Evolutionary conservation across 2,797 vertebrate species (phyloP).

Genomic region (Apogon hyalosoma): DNA sequence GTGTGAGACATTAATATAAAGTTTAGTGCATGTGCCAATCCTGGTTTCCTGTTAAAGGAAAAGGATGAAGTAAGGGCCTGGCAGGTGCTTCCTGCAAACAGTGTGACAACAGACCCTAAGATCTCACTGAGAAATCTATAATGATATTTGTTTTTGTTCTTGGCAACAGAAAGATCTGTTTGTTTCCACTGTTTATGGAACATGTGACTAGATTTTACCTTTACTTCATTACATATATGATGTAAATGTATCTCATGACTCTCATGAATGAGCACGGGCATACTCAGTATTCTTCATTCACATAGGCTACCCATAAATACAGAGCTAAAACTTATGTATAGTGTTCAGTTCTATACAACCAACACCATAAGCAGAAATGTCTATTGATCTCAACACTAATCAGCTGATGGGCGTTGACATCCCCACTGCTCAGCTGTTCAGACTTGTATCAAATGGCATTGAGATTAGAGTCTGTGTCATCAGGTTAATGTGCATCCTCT

Average conservation of each 20-base stretch:
- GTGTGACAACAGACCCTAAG: conserved; percentile 3
- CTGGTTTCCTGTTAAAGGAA: conserved; percentile 67
- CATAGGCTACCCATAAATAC: background rate
- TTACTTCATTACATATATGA: background rate
- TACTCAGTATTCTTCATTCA: conserved; percentile 11
- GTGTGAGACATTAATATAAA: background rate
- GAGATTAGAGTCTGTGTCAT: conserved; percentile 5
- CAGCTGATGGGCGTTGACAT: too few species aligned
- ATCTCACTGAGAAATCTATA: background rate
- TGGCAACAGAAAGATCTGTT: conserved; percentile 2
- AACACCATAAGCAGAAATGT: background rate
- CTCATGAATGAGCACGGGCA: background rate
- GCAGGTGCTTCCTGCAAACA: conserved; percentile 69
- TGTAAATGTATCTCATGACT: background rate
- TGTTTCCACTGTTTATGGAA: background rate
- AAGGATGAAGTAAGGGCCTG: conserved; percentile 27
- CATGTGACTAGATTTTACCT: background rate
- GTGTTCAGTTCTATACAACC: background rate
- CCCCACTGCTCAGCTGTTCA: too few species aligned
- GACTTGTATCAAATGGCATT: too few species aligned
- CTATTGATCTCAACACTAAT: background rate
- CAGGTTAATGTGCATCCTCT: conserved; percentile 12
- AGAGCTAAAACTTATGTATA: background rate
- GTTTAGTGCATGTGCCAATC: conserved; percentile 9
- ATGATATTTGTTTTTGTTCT: conserved; percentile 18